Percentiles rank a stretch among this genome's conserved stretches.
Conservation (phyloP, 2,797 vertebrate species). For the Pygocentrus nattereri region DNA sequence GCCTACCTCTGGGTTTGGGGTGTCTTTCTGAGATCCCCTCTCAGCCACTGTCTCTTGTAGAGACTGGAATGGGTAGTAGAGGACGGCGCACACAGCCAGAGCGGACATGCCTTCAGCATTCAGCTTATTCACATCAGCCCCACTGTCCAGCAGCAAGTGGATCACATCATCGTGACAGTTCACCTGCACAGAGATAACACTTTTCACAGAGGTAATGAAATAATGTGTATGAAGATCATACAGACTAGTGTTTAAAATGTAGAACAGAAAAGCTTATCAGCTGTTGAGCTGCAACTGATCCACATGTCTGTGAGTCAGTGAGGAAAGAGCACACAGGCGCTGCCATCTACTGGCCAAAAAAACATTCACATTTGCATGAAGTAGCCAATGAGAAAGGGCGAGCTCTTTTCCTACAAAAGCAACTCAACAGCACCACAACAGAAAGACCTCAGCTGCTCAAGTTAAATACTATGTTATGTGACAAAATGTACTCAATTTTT, state of each 20-base stretch:
- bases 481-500: no score
- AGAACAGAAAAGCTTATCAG: not conserved
- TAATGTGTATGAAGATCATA: no score
- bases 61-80: constrained; percentile 80
- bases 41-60: constrained; percentile 73
- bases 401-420: no score
- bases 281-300: not conserved
- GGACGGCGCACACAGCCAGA: constrained; percentile 80
- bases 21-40: constrained; percentile 46
- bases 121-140: constrained; percentile 85
- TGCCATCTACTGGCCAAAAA: constrained; percentile 51
- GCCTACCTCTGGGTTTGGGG: constrained; percentile 54
- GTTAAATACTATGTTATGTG: no score
- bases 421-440: no score
- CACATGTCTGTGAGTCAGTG: not conserved
- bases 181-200: constrained; percentile 68
- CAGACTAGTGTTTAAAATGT: not conserved
- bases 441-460: no score
- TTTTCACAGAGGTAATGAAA: no score
- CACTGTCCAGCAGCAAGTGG: constrained; percentile 83
- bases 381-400: no score
- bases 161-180: constrained; percentile 79
- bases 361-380: not conserved
- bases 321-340: constrained; percentile 14
- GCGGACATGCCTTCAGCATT: constrained; percentile 84